These are phyloP conservation scores for Ceraclea dissimilis DNA, from an alignment of 2,888 invertebrate species.

Conservation along the genomic window DNA sequence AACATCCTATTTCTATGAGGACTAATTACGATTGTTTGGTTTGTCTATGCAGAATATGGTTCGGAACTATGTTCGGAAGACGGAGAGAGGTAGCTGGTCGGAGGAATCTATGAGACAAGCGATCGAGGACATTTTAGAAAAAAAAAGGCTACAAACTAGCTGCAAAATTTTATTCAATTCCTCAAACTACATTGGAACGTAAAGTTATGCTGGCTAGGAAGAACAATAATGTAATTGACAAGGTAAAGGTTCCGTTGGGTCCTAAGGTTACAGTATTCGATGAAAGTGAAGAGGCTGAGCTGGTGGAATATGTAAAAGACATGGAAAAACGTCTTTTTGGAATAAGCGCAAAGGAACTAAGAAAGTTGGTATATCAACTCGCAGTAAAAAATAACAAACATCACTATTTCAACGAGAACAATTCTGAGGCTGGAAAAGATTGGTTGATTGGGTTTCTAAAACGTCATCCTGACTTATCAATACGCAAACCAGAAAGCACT, in stretches of 20 bases:
- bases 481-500: slow-evolving; percentile 2
- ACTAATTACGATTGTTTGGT: not conserved
- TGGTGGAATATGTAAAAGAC: not conserved
- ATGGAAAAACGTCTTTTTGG: not conserved
- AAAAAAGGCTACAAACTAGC: not conserved
- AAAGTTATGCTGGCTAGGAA: not conserved
- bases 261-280: slow-evolving; percentile 1
- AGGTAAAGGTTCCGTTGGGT: slow-evolving; percentile 2
- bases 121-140: not conserved
- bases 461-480: not conserved
- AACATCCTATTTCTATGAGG: too few species aligned
- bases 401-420: not conserved
- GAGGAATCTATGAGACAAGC: slow-evolving; percentile 1
- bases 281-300: slow-evolving; percentile 5
- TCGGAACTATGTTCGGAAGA: not conserved
- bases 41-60: not conserved
- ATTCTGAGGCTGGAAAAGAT: slow-evolving; percentile 4
- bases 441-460: slow-evolving; percentile 3
- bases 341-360: too few species aligned
- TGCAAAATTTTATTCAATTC: slow-evolving; percentile 4
- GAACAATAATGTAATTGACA: not conserved
- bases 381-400: not conserved
- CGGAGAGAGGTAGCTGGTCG: not conserved
- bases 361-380: not conserved
- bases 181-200: slow-evolving; percentile 7